phyloP scores from a whole-genome alignment of 1,140 invertebrate genomes.

The Drosophila lacteicornis region DNA sequence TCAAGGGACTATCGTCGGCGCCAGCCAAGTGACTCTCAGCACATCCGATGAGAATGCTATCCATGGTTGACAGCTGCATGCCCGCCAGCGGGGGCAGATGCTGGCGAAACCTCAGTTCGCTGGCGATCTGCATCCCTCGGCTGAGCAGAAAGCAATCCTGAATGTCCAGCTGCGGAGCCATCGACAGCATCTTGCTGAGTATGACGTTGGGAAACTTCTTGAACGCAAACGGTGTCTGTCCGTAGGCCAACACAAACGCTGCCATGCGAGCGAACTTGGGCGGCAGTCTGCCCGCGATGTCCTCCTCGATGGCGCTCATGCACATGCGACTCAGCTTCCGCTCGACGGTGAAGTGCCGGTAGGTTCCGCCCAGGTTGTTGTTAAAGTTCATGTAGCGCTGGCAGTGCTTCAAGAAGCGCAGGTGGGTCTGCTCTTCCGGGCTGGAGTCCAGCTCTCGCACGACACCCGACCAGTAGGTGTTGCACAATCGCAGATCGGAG shows the following conservation, averaged over 20 bases:
- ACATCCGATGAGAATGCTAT: conserved; percentile 67
- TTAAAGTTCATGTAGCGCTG: conserved; percentile 86
- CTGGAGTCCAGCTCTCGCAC: conserved; percentile 61
- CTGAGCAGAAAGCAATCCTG: conserved; percentile 84
- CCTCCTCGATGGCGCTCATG: conserved; percentile 79
- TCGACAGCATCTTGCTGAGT: conserved; percentile 73
- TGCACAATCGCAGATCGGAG: conserved; percentile 81
- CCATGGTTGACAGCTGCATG: conserved; percentile 73
- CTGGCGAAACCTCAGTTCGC: conserved; percentile 72
- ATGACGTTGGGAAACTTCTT: conserved; percentile 77
- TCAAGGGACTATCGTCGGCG: conserved; percentile 41
- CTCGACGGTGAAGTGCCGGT: conserved; percentile 85
- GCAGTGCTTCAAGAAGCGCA: conserved; percentile 81
- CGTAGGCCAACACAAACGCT: conserved; percentile 86
- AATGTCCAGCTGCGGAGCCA: conserved; percentile 75
- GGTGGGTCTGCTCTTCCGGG: conserved; percentile 48
- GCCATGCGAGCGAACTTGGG: conserved; percentile 82
- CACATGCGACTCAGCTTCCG: conserved; percentile 81
- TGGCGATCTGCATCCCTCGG: conserved; percentile 76
- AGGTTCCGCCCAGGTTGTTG: conserved; percentile 85
- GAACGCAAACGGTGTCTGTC: conserved; percentile 71
- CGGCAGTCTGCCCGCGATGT: conserved; percentile 76
- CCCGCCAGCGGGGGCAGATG: conserved; percentile 46
- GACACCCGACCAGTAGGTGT: conserved; percentile 84
- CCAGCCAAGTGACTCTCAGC: conserved; percentile 58